Evolutionary conservation across 1,140 invertebrate species (phyloP).

Genomic region (Zeugodacus cucurbitae): DNA sequence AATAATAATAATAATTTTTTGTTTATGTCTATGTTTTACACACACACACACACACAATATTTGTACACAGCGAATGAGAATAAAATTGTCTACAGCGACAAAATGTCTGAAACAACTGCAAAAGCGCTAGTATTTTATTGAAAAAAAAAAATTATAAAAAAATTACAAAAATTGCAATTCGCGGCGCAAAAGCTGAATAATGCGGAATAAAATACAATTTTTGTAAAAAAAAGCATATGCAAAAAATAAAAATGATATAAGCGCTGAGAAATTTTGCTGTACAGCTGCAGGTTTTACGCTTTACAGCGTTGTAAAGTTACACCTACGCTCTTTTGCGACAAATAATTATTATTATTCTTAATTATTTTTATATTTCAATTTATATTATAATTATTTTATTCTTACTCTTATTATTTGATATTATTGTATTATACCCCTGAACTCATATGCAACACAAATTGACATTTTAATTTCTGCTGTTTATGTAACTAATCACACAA

Average conservation of each 20-base stretch:
- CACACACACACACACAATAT: no score
- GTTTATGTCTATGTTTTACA: not conserved
- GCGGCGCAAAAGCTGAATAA: no score
- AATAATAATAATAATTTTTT: not conserved
- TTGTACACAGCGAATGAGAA: not conserved
- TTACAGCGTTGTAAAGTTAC: no score
- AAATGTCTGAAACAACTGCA: not conserved
- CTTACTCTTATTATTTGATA: slow-evolving; percentile 4
- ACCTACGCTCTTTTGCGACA: no score
- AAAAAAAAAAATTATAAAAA: not conserved
- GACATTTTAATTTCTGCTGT: not conserved
- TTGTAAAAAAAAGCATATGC: no score
- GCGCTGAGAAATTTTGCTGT: no score
- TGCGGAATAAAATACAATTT: no score
- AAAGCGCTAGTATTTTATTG: not conserved
- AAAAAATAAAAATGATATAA: no score
- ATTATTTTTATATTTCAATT: not conserved
- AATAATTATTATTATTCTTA: not conserved
- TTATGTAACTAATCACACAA: slow-evolving; percentile 6
- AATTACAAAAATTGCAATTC: no score
- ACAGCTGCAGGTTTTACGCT: no score
- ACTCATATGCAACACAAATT: not conserved
- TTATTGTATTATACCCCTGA: not conserved
- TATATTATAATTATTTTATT: not conserved
- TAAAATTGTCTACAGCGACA: not conserved